Conservation (phyloP, 2,797 vertebrate genomes). For the Mallotus villosus region DNA sequence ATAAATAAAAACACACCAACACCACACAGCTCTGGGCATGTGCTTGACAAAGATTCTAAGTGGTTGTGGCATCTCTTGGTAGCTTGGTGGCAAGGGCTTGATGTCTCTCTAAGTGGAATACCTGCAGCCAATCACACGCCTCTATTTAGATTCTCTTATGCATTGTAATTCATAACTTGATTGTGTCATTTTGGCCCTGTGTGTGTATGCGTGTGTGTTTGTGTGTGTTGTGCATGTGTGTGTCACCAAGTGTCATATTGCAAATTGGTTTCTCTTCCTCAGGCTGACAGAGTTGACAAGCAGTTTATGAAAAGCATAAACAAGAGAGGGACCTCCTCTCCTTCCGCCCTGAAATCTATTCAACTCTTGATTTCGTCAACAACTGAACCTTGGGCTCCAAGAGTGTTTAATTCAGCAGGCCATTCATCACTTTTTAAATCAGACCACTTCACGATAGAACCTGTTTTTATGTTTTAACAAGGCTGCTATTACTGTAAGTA, state of each 20-base stretch:
- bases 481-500: too few species aligned
- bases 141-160: slow-evolving; percentile 55
- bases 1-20: slow-evolving; percentile 2
- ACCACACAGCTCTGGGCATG: slow-evolving; percentile 22
- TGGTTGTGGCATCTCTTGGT: slow-evolving; percentile 43
- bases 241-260: slow-evolving; percentile 64
- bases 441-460: slow-evolving; percentile 18
- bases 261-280: slow-evolving; percentile 71
- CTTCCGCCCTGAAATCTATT: slow-evolving; percentile 41
- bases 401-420: slow-evolving; percentile 7
- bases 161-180: slow-evolving; percentile 65
- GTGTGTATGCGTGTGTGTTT: slow-evolving; percentile 29
- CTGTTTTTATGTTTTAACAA: background rate
- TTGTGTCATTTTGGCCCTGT: slow-evolving; percentile 13
- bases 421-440: slow-evolving; percentile 42
- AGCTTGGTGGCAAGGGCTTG: slow-evolving; percentile 58
- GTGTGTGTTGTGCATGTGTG: background rate
- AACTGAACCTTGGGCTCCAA: slow-evolving; percentile 33
- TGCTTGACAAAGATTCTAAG: slow-evolving; percentile 58
- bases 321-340: slow-evolving; percentile 40
- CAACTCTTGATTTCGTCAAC: slow-evolving; percentile 24
- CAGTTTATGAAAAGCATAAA: slow-evolving; percentile 69
- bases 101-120: slow-evolving; percentile 66
- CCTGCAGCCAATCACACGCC: slow-evolving; percentile 54
- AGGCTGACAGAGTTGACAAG: slow-evolving; percentile 69